Evolutionary conservation across 2,113 vertebrate species (phyloP), one percentile per base, ranked within the genome.

Genomic region (Mola mola): DNA sequence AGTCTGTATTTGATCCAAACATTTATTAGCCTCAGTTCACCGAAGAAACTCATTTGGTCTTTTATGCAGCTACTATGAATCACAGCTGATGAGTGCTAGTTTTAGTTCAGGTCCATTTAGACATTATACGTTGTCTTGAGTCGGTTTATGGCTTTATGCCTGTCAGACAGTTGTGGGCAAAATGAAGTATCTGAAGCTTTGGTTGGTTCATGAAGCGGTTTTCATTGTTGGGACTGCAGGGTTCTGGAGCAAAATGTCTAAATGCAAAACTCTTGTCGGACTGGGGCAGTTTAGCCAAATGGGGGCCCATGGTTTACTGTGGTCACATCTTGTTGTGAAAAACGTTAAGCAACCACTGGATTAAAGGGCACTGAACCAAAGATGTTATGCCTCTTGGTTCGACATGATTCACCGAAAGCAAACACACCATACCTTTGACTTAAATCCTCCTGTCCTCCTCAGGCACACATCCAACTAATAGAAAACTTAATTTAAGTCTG

Each of bases 401-500:
- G 26, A n/a, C n/a, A 50, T 13, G 26, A 66, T 57, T 25, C 46
- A 59, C 56, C 64, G 40, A 47, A 28, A 53, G 47, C 43, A 75
- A 79, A 79, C 43, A 66, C 0, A 22, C 31, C n/a, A 1, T 36
- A 19, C 65, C 22, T 49, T 42, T 72, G 37, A 56, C 43, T 56
- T 38, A 59, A n/a, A 31, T 48, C 15, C 10, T 24, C 9, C 11
- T 58, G 38, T 33, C 21, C 31, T n/a, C 9, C 43, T 7, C 12
- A 5, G 13, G 22, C 31, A 36, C n/a, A 47, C 33, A 72, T 62
- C 15, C 6, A 20, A 11, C n/a, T 20, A 37, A 65, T 34, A 19
- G 8, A 56, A 40, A 52, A 24, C 47, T 47, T 49, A 51, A 28
- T 74, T 9, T 38, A 25, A 44, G 37, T 42, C 21, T 3, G 36